Percentiles rank a stretch among this genome's conserved stretches.
These are phyloP conservation scores for Muscicapa comitata DNA, from an alignment of 2,797 vertebrate species.

Conservation along the genomic window DNA sequence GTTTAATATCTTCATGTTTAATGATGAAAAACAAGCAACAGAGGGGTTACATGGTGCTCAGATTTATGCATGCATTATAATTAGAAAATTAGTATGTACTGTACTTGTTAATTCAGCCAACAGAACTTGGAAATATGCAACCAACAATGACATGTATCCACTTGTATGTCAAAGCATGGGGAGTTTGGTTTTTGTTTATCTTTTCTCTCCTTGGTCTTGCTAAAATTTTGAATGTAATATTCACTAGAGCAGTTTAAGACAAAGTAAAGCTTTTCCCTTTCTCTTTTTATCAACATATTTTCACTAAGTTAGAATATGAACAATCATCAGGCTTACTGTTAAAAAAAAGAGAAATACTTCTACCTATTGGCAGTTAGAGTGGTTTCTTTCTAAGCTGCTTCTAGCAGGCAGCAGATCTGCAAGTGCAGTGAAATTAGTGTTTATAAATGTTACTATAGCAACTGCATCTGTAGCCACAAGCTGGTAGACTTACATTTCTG, in stretches of 20 bases:
- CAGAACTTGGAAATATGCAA: neutral
- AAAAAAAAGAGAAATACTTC: neutral
- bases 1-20: neutral
- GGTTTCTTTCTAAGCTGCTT: neutral
- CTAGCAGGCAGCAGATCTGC: neutral
- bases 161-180: neutral
- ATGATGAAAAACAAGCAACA: neutral
- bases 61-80: neutral
- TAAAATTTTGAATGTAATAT: neutral
- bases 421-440: slow-evolving; percentile 1
- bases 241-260: neutral
- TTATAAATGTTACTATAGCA: slow-evolving; percentile 67
- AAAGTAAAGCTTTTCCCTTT: neutral
- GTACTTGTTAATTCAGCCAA: neutral
- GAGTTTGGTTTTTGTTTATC: rapidly evolving
- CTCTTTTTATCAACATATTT: neutral
- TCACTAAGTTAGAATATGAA: neutral
- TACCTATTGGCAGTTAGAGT: neutral
- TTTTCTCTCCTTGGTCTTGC: neutral
- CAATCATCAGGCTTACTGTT: neutral
- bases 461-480: slow-evolving; percentile 72
- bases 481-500: slow-evolving; percentile 29
- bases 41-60: neutral
- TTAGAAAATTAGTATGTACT: neutral
- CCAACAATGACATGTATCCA: rapidly evolving